phyloP scores from a whole-genome alignment of 2,797 vertebrate species.

The Pangasius djambal region DNA sequence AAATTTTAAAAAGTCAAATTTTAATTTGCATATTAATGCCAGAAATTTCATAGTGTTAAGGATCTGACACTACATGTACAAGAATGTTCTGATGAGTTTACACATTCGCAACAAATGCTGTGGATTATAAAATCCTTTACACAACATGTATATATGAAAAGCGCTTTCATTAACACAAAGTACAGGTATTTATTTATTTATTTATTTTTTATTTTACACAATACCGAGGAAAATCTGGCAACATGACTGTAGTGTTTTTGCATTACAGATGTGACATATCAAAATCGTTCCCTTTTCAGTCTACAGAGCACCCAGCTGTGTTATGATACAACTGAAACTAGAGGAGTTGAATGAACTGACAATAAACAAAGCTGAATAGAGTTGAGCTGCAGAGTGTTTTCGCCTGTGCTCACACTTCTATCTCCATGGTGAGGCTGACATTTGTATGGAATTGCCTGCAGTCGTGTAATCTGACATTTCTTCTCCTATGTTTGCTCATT shows the following conservation, averaged over 20 bases:
- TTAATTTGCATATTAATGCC: background rate
- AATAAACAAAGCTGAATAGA: background rate
- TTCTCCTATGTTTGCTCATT: background rate
- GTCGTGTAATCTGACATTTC: background rate
- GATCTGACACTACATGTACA: background rate
- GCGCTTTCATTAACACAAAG: background rate
- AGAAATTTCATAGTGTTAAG: background rate
- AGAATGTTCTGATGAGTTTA: background rate
- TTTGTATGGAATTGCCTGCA: conserved; percentile 1
- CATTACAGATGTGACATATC: background rate
- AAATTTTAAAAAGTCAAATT: background rate
- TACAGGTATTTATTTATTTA: background rate
- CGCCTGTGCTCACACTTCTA: background rate
- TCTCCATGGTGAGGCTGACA: background rate
- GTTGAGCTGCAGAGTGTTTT: background rate
- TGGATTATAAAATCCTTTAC: background rate
- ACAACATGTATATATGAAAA: background rate
- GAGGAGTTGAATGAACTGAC: background rate
- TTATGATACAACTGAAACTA: background rate
- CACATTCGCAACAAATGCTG: background rate
- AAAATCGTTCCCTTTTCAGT: background rate
- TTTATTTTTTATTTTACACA: background rate
- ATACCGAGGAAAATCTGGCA: background rate
- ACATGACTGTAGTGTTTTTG: background rate
- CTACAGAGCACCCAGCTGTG: background rate